Base-by-base conservation (phyloP, 1,140 invertebrate species). In the Chelonus insularis region DNA sequence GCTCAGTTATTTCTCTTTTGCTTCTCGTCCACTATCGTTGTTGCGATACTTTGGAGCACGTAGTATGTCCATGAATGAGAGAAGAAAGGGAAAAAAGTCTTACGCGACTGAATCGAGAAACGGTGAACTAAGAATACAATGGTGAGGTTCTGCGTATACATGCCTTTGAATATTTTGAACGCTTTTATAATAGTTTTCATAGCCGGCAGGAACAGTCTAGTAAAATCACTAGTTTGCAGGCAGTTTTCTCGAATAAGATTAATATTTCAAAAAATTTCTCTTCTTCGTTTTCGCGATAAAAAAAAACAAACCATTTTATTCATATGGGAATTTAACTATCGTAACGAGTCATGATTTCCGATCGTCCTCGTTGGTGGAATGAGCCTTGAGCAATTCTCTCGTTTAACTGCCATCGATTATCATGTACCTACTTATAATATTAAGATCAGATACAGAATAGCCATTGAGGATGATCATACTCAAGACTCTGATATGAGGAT, bases 91-190 rank as follows among this genome's bases (percentile, higher is more conserved):
- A 56, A 52, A 47, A 58, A 54, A 54, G 58, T 34, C 14, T 12
- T 16, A 29, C 29, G 25, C 29, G 34, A 54, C 29, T n/a, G 50
- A 21, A 37, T 54, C 29, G 12, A 18, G 16, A 21, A 54, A 37
- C 29, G 50, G 50, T 54, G 50, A 34, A 54, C 29, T n/a, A 21
- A 16, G 18, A 23, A 48, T 20, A 48, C 32, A 54, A 16, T 34
- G 16, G 5, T 1, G 3, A 20, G 8, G 37, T 21, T 36, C 37
- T 20, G 47, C 20, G 29, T 23, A 39, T 25, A 36, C 47, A 16
- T 37, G 32, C 48, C 36, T 62, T 62, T 57, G 51, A 62, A 62
- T 62, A 62, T 56, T 62, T 62, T 57, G 54, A 62, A 41, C 54
- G 48, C 29, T 57, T 62, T 57, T 56, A 57, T 62, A 51, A 55